These are phyloP conservation scores for Athalia rosae DNA, from an alignment of 2,888 invertebrate genomes.

Conservation along the genomic window DNA sequence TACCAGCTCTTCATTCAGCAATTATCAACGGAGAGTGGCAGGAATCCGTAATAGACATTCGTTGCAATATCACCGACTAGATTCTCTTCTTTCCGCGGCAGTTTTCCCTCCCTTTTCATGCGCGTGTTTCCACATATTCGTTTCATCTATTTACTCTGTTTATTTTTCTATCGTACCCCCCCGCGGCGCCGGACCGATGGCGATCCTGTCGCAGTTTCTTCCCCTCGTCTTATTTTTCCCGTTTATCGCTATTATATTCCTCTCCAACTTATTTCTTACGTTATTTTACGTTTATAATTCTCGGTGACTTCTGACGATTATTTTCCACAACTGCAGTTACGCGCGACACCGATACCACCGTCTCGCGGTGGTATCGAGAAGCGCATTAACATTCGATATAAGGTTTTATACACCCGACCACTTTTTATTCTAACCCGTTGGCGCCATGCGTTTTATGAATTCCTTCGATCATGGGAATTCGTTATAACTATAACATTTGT, in stretches of 20 bases:
- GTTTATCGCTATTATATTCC: too few relatives aligned
- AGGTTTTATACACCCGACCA: slow-evolving; percentile 55
- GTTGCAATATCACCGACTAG: slow-evolving; percentile 34
- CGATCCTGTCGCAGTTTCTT: not conserved
- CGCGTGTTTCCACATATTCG: too few relatives aligned
- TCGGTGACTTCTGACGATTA: too few relatives aligned
- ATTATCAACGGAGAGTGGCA: slow-evolving; percentile 36
- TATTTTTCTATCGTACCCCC: too few relatives aligned
- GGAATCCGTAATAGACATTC: slow-evolving; percentile 39
- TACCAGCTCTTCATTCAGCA: slow-evolving; percentile 39
- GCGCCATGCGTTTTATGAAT: slow-evolving; percentile 53
- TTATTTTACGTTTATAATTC: too few relatives aligned
- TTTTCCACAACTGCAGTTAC: too few relatives aligned
- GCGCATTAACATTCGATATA: slow-evolving; percentile 53
- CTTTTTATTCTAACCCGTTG: slow-evolving; percentile 51
- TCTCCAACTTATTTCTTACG: too few relatives aligned
- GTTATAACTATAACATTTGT: slow-evolving; percentile 46
- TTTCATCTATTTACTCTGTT: too few relatives aligned
- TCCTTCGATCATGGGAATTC: slow-evolving; percentile 58
- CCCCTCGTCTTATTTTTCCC: too few relatives aligned
- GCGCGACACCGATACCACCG: too few relatives aligned
- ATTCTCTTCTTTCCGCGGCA: not conserved
- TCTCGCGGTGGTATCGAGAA: slow-evolving; percentile 41
- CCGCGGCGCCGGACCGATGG: too few relatives aligned
- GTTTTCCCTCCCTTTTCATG: not conserved